Evolutionary conservation across 2,888 invertebrate species (phyloP).

Genomic region (Phengaris alcon): DNA sequence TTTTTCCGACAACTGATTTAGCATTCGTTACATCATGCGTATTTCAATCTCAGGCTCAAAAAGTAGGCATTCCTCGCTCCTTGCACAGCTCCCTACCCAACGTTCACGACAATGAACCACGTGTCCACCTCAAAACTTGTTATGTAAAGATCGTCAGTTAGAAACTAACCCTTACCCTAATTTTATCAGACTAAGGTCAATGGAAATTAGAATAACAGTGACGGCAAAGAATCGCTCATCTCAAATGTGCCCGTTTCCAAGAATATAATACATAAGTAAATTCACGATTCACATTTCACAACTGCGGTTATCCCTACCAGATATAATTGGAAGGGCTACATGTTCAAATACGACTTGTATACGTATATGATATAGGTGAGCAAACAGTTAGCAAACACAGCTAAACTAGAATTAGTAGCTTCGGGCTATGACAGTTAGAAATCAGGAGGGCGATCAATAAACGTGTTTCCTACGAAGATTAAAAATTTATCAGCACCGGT

Average conservation of each 20-base stretch:
- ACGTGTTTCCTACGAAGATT: background rate
- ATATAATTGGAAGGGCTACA: slow-evolving; percentile 5
- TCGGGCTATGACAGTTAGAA: slow-evolving; percentile 6
- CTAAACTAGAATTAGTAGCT: slow-evolving; percentile 14
- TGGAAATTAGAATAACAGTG: slow-evolving; percentile 27
- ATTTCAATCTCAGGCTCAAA: slow-evolving; percentile 10
- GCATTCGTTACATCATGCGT: background rate
- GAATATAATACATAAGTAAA: slow-evolving; percentile 19
- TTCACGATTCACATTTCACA: background rate
- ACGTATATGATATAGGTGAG: background rate
- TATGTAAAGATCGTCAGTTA: slow-evolving; percentile 15
- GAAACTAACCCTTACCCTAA: slow-evolving; percentile 27
- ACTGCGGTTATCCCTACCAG: slow-evolving; percentile 17
- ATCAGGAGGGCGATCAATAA: slow-evolving; percentile 6
- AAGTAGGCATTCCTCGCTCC: background rate
- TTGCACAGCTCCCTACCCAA: background rate
- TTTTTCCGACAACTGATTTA: background rate
- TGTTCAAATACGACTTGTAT: slow-evolving; percentile 6
- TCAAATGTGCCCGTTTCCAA: slow-evolving; percentile 22
- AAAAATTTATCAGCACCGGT: slow-evolving; percentile 4
- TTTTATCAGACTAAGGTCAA: slow-evolving; percentile 21
- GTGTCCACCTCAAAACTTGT: slow-evolving; percentile 28
- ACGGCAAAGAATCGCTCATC: slow-evolving; percentile 1
- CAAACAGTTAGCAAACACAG: slow-evolving; percentile 1
- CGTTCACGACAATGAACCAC: slow-evolving; percentile 13